Conservation (phyloP, 2,888 invertebrate genomes). For the Dryococelus australis region DNA sequence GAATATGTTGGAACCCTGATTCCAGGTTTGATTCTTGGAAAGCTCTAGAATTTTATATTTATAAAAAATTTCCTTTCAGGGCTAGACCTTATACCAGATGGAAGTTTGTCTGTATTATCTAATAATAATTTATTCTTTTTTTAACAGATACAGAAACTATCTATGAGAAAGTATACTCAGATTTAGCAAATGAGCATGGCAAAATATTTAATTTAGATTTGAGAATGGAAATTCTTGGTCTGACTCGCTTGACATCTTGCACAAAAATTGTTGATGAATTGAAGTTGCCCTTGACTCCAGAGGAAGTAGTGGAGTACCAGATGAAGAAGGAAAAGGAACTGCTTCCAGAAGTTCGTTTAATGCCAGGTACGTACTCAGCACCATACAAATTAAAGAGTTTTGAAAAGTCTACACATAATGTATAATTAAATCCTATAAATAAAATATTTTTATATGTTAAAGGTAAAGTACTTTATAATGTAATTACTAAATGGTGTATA, state of each 20-base stretch:
- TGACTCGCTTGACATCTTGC: background rate
- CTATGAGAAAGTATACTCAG: background rate
- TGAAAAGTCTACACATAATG: too few relatives aligned
- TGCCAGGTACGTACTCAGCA: background rate
- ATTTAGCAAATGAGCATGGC: background rate
- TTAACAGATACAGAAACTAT: background rate
- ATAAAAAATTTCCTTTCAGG: too few relatives aligned
- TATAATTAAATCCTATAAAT: too few relatives aligned
- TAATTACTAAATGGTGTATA: too few relatives aligned
- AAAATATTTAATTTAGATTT: background rate
- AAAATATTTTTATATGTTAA: too few relatives aligned
- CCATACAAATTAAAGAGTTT: too few relatives aligned
- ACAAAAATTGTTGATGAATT: background rate
- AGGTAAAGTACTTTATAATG: too few relatives aligned
- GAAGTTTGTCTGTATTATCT: background rate
- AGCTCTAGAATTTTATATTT: too few relatives aligned
- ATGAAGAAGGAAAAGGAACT: background rate
- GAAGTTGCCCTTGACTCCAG: background rate
- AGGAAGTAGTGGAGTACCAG: background rate
- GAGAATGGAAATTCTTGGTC: slow-evolving; percentile 1
- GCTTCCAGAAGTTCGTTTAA: background rate
- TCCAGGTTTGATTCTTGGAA: too few relatives aligned
- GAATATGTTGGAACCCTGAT: too few relatives aligned
- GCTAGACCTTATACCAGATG: too few relatives aligned
- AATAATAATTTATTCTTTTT: background rate